Evolutionary conservation across 2,888 invertebrate genomes (phyloP).

Genomic region (Agriopis marginaria): DNA sequence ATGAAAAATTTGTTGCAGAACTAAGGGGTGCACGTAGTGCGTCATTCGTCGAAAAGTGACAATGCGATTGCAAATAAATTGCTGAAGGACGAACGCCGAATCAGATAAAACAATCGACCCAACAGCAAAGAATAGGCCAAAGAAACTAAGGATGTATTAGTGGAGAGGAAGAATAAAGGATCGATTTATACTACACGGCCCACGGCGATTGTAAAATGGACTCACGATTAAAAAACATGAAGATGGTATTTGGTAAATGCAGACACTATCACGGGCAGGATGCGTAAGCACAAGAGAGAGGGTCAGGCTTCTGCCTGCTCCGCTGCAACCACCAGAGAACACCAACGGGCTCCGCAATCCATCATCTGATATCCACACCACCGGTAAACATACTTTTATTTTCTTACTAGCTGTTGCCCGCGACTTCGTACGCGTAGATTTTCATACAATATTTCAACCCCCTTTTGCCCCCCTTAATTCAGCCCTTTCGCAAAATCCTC

Average conservation of each 20-base stretch:
- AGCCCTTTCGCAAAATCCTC: no score
- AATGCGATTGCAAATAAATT: conserved; percentile 81
- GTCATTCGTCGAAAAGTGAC: conserved; percentile 81
- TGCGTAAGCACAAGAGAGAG: conserved; percentile 85
- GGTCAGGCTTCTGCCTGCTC: conserved; percentile 81
- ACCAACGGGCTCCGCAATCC: conserved; percentile 67
- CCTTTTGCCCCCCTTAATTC: no score
- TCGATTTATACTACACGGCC: conserved; percentile 82
- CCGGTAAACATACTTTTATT: conserved; percentile 56
- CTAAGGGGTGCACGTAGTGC: conserved; percentile 82
- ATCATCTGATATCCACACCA: conserved; percentile 76
- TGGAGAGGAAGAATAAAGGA: conserved; percentile 73
- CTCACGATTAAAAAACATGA: conserved; percentile 78
- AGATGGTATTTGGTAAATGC: conserved; percentile 78
- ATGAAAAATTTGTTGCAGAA: conserved; percentile 75
- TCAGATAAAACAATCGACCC: conserved; percentile 66
- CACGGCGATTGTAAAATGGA: conserved; percentile 84
- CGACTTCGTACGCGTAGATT: no score
- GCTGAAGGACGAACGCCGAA: conserved; percentile 72
- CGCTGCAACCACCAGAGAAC: conserved; percentile 76
- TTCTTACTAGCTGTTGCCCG: no score
- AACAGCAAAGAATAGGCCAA: conserved; percentile 83
- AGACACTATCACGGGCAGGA: conserved; percentile 78
- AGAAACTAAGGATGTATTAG: conserved; percentile 84
- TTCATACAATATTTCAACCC: no score